Percentiles rank a stretch among this genome's conserved stretches.
These are phyloP conservation scores for Psammodynastes pulverulentus DNA, from an alignment of 2,113 vertebrate species.

Conservation along the genomic window DNA sequence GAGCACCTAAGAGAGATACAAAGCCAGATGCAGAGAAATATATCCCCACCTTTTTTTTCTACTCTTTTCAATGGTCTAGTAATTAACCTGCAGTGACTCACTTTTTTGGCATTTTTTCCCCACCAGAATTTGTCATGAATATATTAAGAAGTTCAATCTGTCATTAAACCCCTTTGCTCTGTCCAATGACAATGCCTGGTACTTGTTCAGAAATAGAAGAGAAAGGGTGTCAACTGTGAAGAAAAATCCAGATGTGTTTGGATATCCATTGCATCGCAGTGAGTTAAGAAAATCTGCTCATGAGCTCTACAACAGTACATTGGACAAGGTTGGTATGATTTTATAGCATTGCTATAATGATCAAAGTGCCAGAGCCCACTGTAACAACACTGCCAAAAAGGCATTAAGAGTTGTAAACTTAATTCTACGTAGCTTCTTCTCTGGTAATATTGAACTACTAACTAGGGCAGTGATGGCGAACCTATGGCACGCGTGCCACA, in stretches of 20 bases:
- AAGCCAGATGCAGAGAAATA: background rate
- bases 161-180: background rate
- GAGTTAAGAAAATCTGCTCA: background rate
- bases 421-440: too few species aligned
- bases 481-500: too few species aligned
- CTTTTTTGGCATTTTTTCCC: background rate
- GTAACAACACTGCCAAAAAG: too few species aligned
- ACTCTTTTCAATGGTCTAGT: background rate
- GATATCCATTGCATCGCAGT: background rate
- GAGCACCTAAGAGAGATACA: background rate
- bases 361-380: too few species aligned
- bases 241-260: background rate
- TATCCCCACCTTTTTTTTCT: background rate
- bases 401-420: too few species aligned
- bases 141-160: slow-evolving; percentile 14
- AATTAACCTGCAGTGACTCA: background rate
- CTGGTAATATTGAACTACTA: too few species aligned
- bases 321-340: background rate
- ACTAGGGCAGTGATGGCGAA: too few species aligned
- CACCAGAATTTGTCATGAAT: slow-evolving; percentile 9
- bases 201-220: background rate
- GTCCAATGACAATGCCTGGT: slow-evolving; percentile 3
- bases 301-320: background rate
- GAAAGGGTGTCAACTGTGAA: background rate
- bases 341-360: too few species aligned